Base-by-base conservation (phyloP, 1,140 invertebrate species). In the Pseudomyrmex dendroicus region DNA sequence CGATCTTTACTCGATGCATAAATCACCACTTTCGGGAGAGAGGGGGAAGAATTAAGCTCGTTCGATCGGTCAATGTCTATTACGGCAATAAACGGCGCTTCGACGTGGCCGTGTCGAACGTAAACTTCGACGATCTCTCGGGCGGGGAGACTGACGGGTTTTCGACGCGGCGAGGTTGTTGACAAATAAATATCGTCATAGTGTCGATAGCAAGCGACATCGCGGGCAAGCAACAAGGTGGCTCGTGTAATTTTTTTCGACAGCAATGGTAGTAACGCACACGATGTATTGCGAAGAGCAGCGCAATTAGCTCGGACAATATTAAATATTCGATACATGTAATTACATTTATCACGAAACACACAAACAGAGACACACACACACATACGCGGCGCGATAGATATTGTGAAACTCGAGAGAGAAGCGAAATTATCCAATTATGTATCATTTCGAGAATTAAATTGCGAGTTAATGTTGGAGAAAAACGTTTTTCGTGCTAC, bases 341-440 rank as follows among this genome's bases (percentile, higher is more conserved):
- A 17, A 17, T 7, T 35, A 10, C 10, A 13, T 25, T 59, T 48
- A 78, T 78, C 57, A 56, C 35, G n/a, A 46, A 44, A 15, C n/a
- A n/a, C 7, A 52, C 9, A 57, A 46, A 68, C 13, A 35, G 7
- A 35, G 35, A 44, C 17, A 17, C 17, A 17, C 20, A 17, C 25
- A 0, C 15, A 20, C 20, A 20, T 20, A 20, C 20, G 20, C n/a
- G 20, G 10, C 64, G 17, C n/a, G 20, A 59, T 13, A 2, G 74
- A 7, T 25, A n/a, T 59, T 56, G 25, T 50, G 25, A 67, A 76
- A 77, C 46, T 70, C 5, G 10, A 7, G 20, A 46, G 13, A 46
- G 13, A 20, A 46, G 9, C 52, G 5, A n/a, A 78, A 70, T 78
- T 59, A 78, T 57, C 52, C 76, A 70, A 78, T 48, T 66, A 17